phyloP scores from a whole-genome alignment of 2,113 vertebrate genomes.

The Willisornis vidua region DNA sequence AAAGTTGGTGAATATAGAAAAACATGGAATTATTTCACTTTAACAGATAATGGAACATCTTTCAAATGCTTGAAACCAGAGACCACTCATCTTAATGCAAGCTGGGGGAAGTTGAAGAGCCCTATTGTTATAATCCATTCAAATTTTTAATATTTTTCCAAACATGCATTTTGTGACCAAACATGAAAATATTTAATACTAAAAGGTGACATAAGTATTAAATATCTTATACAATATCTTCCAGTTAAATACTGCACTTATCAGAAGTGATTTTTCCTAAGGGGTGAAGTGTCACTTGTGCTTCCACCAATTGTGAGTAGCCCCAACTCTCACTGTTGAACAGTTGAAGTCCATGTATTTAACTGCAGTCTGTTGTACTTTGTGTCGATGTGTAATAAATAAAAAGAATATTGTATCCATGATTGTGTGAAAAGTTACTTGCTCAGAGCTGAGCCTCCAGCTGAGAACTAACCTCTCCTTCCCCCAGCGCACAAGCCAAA shows the following conservation, averaged over 20 bases:
- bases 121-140: conserved; percentile 19
- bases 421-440: background rate
- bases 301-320: conserved; percentile 55
- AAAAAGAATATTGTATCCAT: background rate
- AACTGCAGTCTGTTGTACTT: conserved; percentile 30
- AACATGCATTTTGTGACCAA: conserved; percentile 18
- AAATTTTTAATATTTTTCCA: conserved; percentile 17
- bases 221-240: conserved; percentile 57
- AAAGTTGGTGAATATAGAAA: conserved; percentile 23
- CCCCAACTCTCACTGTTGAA: conserved; percentile 48
- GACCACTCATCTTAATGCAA: background rate
- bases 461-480: conserved; percentile 8
- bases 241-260: conserved; percentile 67
- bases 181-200: conserved; percentile 43
- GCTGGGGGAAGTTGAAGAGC: conserved; percentile 17
- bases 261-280: conserved; percentile 67
- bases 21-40: conserved; percentile 20
- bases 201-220: conserved; percentile 32
- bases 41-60: conserved; percentile 3
- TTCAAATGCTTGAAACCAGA: conserved; percentile 49
- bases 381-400: conserved; percentile 28
- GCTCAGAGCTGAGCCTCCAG: background rate
- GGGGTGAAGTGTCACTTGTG: conserved; percentile 62
- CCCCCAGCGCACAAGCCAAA: background rate
- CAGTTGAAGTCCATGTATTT: conserved; percentile 49